phyloP scores from a whole-genome alignment of 2,888 invertebrate species.

The Cylindroiulus punctatus region DNA sequence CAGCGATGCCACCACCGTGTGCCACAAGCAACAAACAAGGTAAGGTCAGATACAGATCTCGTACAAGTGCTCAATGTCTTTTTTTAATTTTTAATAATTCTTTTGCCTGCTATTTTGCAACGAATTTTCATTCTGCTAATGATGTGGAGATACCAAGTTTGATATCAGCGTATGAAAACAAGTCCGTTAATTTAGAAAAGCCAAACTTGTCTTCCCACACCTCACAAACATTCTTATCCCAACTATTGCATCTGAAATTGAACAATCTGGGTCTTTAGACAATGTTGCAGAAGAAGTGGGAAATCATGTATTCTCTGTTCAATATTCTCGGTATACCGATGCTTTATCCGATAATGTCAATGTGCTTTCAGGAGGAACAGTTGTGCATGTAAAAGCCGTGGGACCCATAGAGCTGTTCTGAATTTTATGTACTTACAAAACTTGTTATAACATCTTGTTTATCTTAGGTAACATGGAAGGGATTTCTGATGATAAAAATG shows the following conservation, averaged over 20 bases:
- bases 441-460: neutral
- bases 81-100: too few relatives aligned
- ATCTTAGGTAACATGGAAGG: neutral
- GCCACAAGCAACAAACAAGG: constrained; percentile 50
- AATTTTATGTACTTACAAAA: too few relatives aligned
- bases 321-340: neutral
- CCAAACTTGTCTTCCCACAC: neutral
- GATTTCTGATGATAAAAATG: constrained; percentile 19
- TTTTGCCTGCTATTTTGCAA: neutral
- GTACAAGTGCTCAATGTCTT: too few relatives aligned
- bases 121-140: neutral
- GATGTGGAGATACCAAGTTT: neutral
- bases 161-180: neutral
- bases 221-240: neutral
- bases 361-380: neutral
- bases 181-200: neutral
- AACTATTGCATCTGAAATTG: neutral
- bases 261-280: neutral
- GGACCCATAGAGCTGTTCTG: neutral
- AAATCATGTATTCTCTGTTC: neutral
- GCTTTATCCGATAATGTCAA: neutral
- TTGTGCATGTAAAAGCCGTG: neutral
- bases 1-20: constrained; percentile 67
- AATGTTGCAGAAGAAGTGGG: neutral
- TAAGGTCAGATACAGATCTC: neutral